Evolutionary conservation across 1,140 invertebrate genomes (phyloP).

Genomic region (Anoplolepis gracilipes): DNA sequence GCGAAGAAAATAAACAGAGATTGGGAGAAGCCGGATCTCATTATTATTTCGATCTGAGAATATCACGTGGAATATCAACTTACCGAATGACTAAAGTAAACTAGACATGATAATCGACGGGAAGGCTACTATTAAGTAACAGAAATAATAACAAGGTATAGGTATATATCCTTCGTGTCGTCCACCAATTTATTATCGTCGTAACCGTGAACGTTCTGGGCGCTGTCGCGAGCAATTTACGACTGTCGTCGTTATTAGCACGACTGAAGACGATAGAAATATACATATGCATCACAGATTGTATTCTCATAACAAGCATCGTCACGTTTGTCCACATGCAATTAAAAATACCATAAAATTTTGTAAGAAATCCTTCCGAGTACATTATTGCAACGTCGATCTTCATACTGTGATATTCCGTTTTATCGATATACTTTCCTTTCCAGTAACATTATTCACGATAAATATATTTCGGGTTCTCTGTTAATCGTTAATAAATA

Average conservation of each 20-base stretch:
- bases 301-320: slow-evolving; percentile 51
- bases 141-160: slow-evolving; percentile 68
- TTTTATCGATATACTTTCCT: neutral
- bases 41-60: neutral
- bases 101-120: slow-evolving; percentile 42
- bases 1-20: slow-evolving; percentile 17
- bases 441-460: neutral
- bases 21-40: neutral
- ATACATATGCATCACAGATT: slow-evolving; percentile 35
- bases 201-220: slow-evolving; percentile 59
- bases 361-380: neutral
- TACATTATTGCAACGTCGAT: neutral
- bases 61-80: slow-evolving; percentile 41
- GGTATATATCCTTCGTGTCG: slow-evolving; percentile 49
- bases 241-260: slow-evolving; percentile 62
- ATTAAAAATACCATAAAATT: neutral
- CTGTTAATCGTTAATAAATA: neutral
- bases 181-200: slow-evolving; percentile 69
- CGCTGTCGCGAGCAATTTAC: slow-evolving; percentile 66
- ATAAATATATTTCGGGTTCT: neutral
- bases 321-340: slow-evolving; percentile 27
- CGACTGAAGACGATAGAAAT: slow-evolving; percentile 51
- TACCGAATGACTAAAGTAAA: slow-evolving; percentile 46
- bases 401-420: neutral
- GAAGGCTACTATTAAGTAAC: slow-evolving; percentile 29